These are phyloP conservation scores for Hyalella azteca DNA, from an alignment of 2,888 invertebrate genomes.

Conservation along the genomic window DNA sequence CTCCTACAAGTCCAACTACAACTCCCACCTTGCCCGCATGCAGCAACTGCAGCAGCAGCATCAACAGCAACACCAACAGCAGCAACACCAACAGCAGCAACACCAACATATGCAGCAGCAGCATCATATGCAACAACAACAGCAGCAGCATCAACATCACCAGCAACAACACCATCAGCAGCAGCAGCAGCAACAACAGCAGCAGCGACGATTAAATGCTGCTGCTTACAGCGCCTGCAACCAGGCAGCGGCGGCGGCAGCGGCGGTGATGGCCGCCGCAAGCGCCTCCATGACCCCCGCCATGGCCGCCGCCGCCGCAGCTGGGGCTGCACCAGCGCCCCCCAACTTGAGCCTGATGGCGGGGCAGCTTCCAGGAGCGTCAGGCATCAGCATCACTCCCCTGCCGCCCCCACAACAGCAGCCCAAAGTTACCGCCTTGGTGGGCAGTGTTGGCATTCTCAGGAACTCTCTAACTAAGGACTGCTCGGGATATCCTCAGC, in stretches of 20 bases:
- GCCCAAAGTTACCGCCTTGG: constrained; percentile 38
- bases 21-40: constrained; percentile 51
- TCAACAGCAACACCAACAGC: constrained; percentile 39
- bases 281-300: constrained; percentile 41
- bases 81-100: background rate
- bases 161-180: constrained; percentile 52
- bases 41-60: constrained; percentile 49
- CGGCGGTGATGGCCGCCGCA: constrained; percentile 43
- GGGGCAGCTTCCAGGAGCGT: constrained; percentile 45
- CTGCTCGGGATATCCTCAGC: constrained; percentile 16
- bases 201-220: constrained; percentile 32
- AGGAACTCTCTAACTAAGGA: constrained; percentile 38
- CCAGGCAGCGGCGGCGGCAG: constrained; percentile 45
- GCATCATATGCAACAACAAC: constrained; percentile 49
- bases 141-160: constrained; percentile 50
- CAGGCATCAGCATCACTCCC: constrained; percentile 57
- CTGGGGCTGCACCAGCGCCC: constrained; percentile 32
- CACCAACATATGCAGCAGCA: constrained; percentile 16
- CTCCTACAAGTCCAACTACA: constrained; percentile 53
- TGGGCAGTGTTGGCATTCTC: constrained; percentile 30
- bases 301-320: constrained; percentile 42
- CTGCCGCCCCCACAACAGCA: constrained; percentile 42
- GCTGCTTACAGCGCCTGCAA: background rate
- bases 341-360: constrained; percentile 49
- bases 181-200: constrained; percentile 50